Evolutionary conservation across 2,113 vertebrate genomes (phyloP), one percentile per base, ranked within the genome.

Genomic region (Vimba vimba): DNA sequence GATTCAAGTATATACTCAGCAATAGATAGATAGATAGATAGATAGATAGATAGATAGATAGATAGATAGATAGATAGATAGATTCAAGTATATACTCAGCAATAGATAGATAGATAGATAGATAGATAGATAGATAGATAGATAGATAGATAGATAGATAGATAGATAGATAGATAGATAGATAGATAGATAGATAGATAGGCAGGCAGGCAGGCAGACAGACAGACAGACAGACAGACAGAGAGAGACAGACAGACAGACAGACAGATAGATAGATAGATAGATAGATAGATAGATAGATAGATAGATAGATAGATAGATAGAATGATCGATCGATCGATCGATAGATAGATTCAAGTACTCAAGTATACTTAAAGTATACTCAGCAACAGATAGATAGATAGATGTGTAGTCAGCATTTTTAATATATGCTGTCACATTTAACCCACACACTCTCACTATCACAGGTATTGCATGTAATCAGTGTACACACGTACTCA

Each of bases 401-500:
- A 57, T 4, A 33, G 75, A 55, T 9, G 57, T 79, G 8, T 62
- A 80, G 13, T 73, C 25, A 64, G 47, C 66, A 52, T 30, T 55
- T 64, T 84, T 74, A 30, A 86, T 78, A 62, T 47, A 27, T 25
- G 77, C 69, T 45, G 25, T 64, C 23, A 84, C 79, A 73, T 81
- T 69, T 69, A 30, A 33, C 84, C 84, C 55, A 73, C 66, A 73
- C 68, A 86, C 55, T 75, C 39, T 50, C 39, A 59, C 21, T 36
- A 57, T 71, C 52, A 55, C 12, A 52, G 19, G 19, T 60, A 55
- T n/a, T 69, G 68, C 71, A 79, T 62, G 39, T 79, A 62, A 86
- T 78, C 80, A 25, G 43, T 75, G n/a, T 69, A 43, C 80, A 85
- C 19, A 47, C 66, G 62, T 23, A 87, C 60, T 89, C 73, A 89